Evolutionary conservation across 2,888 invertebrate genomes (phyloP), one percentile per base, ranked within the genome.

Genomic region (Xanthorhoe spadicearia): DNA sequence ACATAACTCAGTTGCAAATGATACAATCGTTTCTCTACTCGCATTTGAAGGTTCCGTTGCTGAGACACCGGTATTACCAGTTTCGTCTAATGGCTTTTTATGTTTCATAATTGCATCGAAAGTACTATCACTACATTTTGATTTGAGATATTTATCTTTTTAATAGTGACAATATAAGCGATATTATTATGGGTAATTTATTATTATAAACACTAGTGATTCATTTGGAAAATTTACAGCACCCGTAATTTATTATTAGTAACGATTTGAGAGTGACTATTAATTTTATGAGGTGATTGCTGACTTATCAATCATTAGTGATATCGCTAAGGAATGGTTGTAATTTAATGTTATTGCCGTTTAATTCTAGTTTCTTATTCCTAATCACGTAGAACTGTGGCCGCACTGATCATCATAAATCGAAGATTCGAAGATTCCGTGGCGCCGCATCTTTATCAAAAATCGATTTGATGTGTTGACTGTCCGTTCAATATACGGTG

Each of bases 401-500:
- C 50, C 10, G 17, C 48, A 48, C 48, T 17, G 17, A 13, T 13
- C 9, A 43, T 43, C 48, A 48, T 17, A 17, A 35, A 19, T 17
- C 38, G 18, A 43, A 38, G 43, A 38, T 55, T 13, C 17, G 3
- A 19, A 48, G 17, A 8, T 48, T 48, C 17, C 38, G 38, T 35
- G 52, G 50, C 51, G 35, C 49, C 51, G 15, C 60, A 58, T 54
- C 62, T 62, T 46, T 48, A 48, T 53, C 50, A 62, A 38, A 64
- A 66, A 49, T 52, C 50, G 63, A 59, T 38, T 50, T 69, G 75
- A 76, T 74, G 78, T 83, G 77, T 83, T 83, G 83, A 83, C 80
- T 79, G 82, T 81, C 77, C 75, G 68, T 59, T 3, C 4, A 23
- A 23, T 23, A 23, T 69, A 62, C 60, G 81, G 79, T 84, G 86